Base-by-base conservation (phyloP, 2,113 vertebrate genomes). In the Grantiella picta region DNA sequence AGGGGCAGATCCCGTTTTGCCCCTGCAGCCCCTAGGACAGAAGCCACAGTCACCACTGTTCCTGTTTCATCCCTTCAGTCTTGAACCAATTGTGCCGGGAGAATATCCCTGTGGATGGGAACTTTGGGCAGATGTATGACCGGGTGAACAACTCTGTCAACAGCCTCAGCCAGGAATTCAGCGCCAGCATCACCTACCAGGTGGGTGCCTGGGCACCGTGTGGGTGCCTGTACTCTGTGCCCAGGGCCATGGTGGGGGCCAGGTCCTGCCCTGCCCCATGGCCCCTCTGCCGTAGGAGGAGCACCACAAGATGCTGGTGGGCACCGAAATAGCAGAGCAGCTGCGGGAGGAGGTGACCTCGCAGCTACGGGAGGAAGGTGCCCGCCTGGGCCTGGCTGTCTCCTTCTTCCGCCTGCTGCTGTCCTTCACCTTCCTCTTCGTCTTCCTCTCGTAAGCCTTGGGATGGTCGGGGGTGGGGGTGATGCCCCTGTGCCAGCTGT, bases 121-220 rank as follows among this genome's bases (percentile, higher is more conserved):
- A 99, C 97, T 99, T 99, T 0, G 99, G 99, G 25, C 95, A 97
- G 50, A 96, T 97, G 31, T 99, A 98, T 0, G 98, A 99, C 86
- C 96, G 92, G 19, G 92, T 99, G 17, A 98, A 98, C 66, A 5
- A 3, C 8, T 98, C 99, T 0, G 82, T 99, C 15, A 69, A 80
- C 7, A 95, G 66, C 15, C 96, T 99, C 52, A 76, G 95, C 19
- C 82, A 95, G 68, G 98, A 99, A 23, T 99, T 99, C 96, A 97
- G 82, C 0, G 87, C 98, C 12, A 72, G 52, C 1, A 77, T 99
- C 3, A 12, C 97, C 9, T 9, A 98, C 68, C 63, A 98, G 97
- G 99, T 99, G 82, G 89, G 94, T 36, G 5, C 53, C 27, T 4
- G 70, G 29, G 63, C 47, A 13, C 3, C 29, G 14, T 23, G 98